Base-by-base conservation (phyloP, 2,888 invertebrate genomes). In the Stramonita haemastoma region DNA sequence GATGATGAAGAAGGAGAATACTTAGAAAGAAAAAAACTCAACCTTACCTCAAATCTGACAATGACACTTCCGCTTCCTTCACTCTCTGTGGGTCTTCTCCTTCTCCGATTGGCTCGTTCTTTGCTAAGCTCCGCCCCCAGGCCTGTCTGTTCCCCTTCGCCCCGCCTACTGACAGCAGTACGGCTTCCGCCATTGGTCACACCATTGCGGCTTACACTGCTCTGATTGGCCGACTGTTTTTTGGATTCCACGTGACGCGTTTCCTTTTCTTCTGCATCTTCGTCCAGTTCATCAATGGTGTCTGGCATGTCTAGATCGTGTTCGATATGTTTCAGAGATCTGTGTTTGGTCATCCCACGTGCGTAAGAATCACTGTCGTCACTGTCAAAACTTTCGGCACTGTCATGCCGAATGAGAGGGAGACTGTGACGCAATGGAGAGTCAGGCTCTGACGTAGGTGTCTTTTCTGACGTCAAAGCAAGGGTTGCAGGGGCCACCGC, bases 21-120 rank as follows among this genome's bases (percentile, higher is more conserved):
- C 46, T 46, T 46, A 46, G 8, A 46, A 46, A 46, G 46, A 46
- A 46, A 46, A 46, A 8, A 46, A 46, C 46, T 46, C 46, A 46
- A 8, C 0, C 29, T 81, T 22, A 88, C 88, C 88, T 88, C 88
- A 83, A 88, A 83, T 32, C 79, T 83, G 26, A 88, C 32, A 46
- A 87, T 73, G 56, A 87, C 56, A 29, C 46, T 46, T 0, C 87
- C 87, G 19, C 46, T 46, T 17, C 77, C 87, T 34, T 77, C 87
- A 22, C 77, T 29, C n/a, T 86, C 86, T 34, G 86, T 86, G 4
- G 86, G 86, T 66, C 86, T 60, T n/a, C 86, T 60, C 22, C 22
- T 29, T 13, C 60, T 11, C 22, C 26, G 60, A 60, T 26, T 46
- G 81, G 81, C 15, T 46, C 81, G 6, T 66, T 26, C 66, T 22